Conservation (phyloP, 1,140 invertebrate species). For the Leptonema lineaticorne region DNA sequence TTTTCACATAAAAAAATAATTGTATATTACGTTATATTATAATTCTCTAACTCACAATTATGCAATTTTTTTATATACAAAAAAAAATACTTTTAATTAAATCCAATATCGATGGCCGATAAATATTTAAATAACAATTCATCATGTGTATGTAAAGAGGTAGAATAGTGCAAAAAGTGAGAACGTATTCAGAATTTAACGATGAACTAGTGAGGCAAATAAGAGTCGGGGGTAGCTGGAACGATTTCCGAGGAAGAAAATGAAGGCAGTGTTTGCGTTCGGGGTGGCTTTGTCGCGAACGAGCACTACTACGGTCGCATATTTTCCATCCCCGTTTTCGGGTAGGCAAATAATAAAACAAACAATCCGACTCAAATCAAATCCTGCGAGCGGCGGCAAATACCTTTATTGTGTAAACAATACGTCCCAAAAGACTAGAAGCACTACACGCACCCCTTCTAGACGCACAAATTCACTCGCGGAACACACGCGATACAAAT, state of each 20-base stretch:
- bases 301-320: not conserved
- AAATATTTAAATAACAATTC: no score
- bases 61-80: no score
- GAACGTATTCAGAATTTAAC: no score
- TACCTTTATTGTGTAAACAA: constrained; percentile 28
- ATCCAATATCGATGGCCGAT: no score
- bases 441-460: not conserved
- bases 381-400: constrained; percentile 16
- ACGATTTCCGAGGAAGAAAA: constrained; percentile 15
- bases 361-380: constrained; percentile 27
- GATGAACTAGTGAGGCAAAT: not conserved
- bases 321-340: no score
- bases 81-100: no score
- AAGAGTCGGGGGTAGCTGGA: not conserved
- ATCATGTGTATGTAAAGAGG: no score
- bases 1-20: no score
- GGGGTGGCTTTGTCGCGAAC: not conserved
- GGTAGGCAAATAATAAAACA: constrained; percentile 28
- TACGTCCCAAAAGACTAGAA: constrained; percentile 13
- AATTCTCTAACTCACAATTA: no score
- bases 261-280: constrained; percentile 13
- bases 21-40: no score
- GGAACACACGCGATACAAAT: no score
- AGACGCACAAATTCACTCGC: not conserved
- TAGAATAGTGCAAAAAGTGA: no score